These are phyloP conservation scores for Ptilorrhoa leucosticta DNA, from an alignment of 2,113 vertebrate genomes.

Conservation along the genomic window DNA sequence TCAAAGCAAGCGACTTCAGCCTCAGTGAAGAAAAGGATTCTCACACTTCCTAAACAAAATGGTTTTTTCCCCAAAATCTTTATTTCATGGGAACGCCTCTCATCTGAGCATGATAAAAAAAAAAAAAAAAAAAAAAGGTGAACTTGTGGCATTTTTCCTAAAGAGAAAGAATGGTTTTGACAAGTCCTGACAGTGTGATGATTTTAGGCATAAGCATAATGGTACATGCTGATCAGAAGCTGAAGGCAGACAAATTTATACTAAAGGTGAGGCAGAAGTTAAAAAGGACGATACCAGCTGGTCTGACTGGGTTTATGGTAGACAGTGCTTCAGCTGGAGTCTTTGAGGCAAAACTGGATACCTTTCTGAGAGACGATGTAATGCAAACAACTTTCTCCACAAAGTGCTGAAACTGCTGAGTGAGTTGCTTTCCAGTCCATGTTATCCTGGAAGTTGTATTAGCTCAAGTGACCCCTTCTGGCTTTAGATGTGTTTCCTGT, in stretches of 20 bases:
- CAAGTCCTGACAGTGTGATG: constrained; percentile 30
- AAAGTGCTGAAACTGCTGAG: neutral
- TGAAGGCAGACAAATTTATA: neutral
- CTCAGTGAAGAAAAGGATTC: neutral
- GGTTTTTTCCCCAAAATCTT: neutral
- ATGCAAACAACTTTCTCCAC: neutral
- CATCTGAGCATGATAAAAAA: neutral
- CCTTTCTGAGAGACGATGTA: neutral
- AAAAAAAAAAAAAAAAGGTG: neutral
- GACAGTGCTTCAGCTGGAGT: neutral
- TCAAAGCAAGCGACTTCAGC: neutral
- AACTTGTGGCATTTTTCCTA: constrained; percentile 3
- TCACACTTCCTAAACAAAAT: neutral
- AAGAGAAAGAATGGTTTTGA: constrained; percentile 36
- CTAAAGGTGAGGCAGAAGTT: neutral
- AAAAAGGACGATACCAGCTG: neutral
- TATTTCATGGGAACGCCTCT: neutral
- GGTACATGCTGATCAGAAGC: neutral
- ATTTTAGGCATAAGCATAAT: constrained; percentile 43
- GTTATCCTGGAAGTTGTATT: constrained; percentile 13
- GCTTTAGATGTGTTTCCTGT: neutral
- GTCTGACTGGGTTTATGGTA: neutral
- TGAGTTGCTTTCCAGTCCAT: neutral
- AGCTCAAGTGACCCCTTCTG: neutral
- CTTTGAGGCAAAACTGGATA: neutral